phyloP scores from a whole-genome alignment of 2,888 invertebrate genomes.

The Apotomis betuletana region DNA sequence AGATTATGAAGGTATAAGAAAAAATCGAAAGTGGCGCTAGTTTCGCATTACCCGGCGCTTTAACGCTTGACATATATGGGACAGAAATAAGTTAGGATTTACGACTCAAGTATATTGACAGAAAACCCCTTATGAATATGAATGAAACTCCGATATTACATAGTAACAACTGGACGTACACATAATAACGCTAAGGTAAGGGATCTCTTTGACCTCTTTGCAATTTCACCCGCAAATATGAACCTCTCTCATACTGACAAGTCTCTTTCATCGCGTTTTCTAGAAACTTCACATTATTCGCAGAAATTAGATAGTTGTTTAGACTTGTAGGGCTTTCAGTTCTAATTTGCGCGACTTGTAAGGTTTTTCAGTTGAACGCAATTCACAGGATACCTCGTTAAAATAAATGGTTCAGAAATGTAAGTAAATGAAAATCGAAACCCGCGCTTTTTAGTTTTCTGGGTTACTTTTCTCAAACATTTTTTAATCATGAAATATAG shows the following conservation, averaged over 20 bases:
- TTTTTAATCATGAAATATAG: too few relatives aligned
- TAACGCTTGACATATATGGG: background rate
- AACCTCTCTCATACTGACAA: background rate
- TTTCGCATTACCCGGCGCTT: too few relatives aligned
- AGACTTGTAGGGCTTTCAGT: background rate
- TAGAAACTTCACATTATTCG: background rate
- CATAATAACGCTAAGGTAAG: background rate
- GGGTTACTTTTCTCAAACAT: too few relatives aligned
- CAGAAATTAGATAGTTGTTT: slow-evolving; percentile 4
- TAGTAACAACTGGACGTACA: background rate
- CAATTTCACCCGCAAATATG: background rate
- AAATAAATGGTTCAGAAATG: background rate
- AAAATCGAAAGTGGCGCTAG: too few relatives aligned
- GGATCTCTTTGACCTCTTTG: background rate
- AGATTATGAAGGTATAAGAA: too few relatives aligned
- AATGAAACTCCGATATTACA: background rate
- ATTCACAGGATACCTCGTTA: background rate
- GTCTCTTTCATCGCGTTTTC: background rate
- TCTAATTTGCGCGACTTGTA: background rate
- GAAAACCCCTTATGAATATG: background rate
- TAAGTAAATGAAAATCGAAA: too few relatives aligned
- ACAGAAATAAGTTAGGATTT: background rate
- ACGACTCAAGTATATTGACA: background rate
- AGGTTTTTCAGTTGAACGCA: background rate
- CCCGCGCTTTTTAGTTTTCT: too few relatives aligned